Percentiles rank a stretch among this genome's conserved stretches.
Evolutionary conservation across 37 sponge, comb jelly and placozoan species (phyloP).

Genomic region (Geodia barretti): DNA sequence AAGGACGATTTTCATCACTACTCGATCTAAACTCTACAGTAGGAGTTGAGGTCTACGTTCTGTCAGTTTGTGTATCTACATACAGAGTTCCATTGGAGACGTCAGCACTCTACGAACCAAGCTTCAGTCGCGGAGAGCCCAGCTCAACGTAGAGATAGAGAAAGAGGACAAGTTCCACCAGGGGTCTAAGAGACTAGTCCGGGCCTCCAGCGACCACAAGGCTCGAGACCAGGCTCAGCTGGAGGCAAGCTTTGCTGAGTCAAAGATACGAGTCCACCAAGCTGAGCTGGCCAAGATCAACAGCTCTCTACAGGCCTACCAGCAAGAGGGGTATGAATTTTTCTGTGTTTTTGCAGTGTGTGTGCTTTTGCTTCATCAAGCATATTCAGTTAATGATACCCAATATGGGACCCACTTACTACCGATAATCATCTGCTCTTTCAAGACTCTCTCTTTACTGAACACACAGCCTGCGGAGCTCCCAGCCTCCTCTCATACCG

Average conservation of each 20-base stretch:
- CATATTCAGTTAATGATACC: background rate
- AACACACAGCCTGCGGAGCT: background rate
- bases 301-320: conserved; percentile 68
- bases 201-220: conserved; percentile 23
- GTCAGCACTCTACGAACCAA: conserved; percentile 49
- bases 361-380: background rate
- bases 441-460: background rate
- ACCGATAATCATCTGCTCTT: background rate
- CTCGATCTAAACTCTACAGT: too few relatives aligned
- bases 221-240: conserved; percentile 37
- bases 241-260: conserved; percentile 49
- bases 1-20: too few relatives aligned
- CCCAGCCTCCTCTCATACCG: conserved; percentile 59
- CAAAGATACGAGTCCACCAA: conserved; percentile 55
- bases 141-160: conserved; percentile 51
- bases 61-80: too few relatives aligned
- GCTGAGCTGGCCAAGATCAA: conserved; percentile 65
- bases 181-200: conserved; percentile 45
- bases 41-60: too few relatives aligned
- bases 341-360: conserved; percentile 1
- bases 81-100: conserved; percentile 40
- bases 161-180: conserved; percentile 40
- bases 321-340: conserved; percentile 51
- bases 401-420: background rate
- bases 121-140: conserved; percentile 31